Conservation (phyloP, 2,113 vertebrate species). For the Brachyhypopomus gauderio region DNA sequence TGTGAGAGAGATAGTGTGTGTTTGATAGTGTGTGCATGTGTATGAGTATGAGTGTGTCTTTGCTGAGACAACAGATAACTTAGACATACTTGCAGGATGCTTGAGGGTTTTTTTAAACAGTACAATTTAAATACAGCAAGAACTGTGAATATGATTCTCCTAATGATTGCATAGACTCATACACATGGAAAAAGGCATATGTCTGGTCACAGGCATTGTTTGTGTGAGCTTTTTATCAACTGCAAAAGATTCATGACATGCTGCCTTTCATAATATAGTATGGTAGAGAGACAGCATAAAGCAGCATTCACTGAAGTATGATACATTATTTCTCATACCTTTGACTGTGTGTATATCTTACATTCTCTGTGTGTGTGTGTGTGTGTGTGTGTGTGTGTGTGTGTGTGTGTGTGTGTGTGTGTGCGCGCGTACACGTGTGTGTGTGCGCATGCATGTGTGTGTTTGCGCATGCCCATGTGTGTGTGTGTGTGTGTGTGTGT, state of each 20-base stretch:
- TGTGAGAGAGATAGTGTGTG: background rate
- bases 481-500: background rate
- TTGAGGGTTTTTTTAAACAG: slow-evolving; percentile 20
- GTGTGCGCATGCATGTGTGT: too few relatives aligned
- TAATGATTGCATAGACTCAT: background rate
- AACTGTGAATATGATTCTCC: background rate
- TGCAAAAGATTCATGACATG: too few relatives aligned
- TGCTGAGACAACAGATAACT: slow-evolving; percentile 36
- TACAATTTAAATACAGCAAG: slow-evolving; percentile 1
- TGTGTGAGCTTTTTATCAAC: background rate
- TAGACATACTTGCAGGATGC: background rate
- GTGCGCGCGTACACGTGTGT: too few relatives aligned
- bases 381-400: too few relatives aligned
- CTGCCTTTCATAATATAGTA: too few relatives aligned
- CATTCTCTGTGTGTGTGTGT: too few relatives aligned
- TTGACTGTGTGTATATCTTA: too few relatives aligned
- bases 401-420: too few relatives aligned
- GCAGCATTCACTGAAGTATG: too few relatives aligned
- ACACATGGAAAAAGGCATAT: background rate
- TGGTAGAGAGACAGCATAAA: too few relatives aligned
- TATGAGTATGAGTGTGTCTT: background rate
- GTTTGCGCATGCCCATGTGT: too few relatives aligned
- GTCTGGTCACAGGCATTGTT: background rate
- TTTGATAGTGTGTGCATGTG: background rate
- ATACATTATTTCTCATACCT: too few relatives aligned